Conservation (phyloP, 1,140 invertebrate genomes). For the Aphidius ervi region DNA sequence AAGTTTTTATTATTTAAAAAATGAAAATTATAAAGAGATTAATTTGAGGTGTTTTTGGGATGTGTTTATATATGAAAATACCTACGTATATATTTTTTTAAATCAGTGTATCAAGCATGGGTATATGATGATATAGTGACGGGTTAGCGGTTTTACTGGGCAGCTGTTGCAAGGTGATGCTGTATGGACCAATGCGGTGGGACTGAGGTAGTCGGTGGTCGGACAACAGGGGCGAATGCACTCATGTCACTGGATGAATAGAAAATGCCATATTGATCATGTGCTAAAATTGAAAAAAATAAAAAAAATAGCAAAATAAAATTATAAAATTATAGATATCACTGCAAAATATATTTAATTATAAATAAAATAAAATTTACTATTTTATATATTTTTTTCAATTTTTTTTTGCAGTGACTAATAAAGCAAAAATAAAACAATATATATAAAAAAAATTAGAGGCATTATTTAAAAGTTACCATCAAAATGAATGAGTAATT, state of each 20-base stretch:
- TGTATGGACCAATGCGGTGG: conserved; percentile 57
- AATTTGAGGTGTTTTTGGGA: no score
- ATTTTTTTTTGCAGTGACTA: background rate
- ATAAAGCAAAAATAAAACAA: background rate
- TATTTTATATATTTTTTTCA: background rate
- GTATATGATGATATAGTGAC: no score
- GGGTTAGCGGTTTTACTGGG: conserved; percentile 44
- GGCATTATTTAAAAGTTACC: background rate
- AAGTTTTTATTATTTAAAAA: no score
- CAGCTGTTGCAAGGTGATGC: conserved; percentile 55
- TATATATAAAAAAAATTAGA: background rate
- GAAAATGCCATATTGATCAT: conserved; percentile 55
- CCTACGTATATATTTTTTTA: no score
- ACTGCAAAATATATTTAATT: conserved; percentile 13
- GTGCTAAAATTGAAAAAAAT: conserved; percentile 57
- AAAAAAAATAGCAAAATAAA: conserved; percentile 46
- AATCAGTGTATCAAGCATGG: no score
- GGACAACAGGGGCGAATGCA: conserved; percentile 61
- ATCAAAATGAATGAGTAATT: no score
- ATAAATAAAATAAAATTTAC: background rate
- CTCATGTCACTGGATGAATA: conserved; percentile 54
- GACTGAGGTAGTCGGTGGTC: conserved; percentile 56
- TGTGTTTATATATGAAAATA: no score
- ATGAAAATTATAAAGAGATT: no score
- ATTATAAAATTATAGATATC: conserved; percentile 29